Percentiles rank a stretch among this genome's conserved stretches.
Conservation (phyloP, 2,888 invertebrate genomes). For the Epinotia nisella region DNA sequence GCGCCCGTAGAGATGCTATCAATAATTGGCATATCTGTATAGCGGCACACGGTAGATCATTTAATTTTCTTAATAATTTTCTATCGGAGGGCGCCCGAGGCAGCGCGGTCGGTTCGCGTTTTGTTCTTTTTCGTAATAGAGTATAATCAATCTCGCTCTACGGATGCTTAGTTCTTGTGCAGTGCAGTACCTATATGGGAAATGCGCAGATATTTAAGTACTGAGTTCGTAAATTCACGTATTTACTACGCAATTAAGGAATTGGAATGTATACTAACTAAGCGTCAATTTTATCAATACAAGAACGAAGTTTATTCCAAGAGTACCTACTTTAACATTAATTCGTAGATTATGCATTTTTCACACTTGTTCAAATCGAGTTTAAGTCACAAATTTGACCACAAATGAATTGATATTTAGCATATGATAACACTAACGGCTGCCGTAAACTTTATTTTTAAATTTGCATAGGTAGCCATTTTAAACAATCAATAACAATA, state of each 20-base stretch:
- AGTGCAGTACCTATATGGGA: slow-evolving; percentile 46
- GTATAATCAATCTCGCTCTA: slow-evolving; percentile 78
- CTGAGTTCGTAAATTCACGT: background rate
- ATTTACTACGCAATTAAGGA: background rate
- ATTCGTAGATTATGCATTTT: background rate
- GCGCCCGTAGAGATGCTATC: slow-evolving; percentile 70
- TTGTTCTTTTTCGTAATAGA: slow-evolving; percentile 75
- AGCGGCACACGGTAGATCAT: slow-evolving; percentile 79
- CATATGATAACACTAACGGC: too few relatives aligned
- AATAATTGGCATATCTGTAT: slow-evolving; percentile 83
- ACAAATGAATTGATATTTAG: too few relatives aligned
- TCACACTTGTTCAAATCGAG: background rate
- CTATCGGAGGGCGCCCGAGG: slow-evolving; percentile 75
- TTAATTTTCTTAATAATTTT: slow-evolving; percentile 85
- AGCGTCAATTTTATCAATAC: background rate
- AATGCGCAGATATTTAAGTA: slow-evolving; percentile 41
- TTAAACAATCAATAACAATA: slow-evolving; percentile 4
- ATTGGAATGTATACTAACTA: background rate
- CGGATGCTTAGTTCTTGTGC: slow-evolving; percentile 62
- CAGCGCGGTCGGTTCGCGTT: slow-evolving; percentile 70
- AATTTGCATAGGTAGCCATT: background rate
- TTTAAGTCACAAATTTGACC: background rate
- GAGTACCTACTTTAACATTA: background rate
- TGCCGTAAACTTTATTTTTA: background rate
- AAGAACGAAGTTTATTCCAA: background rate